Conservation (phyloP, 2,113 vertebrate species). For the Aspidoscelis tigris region DNA sequence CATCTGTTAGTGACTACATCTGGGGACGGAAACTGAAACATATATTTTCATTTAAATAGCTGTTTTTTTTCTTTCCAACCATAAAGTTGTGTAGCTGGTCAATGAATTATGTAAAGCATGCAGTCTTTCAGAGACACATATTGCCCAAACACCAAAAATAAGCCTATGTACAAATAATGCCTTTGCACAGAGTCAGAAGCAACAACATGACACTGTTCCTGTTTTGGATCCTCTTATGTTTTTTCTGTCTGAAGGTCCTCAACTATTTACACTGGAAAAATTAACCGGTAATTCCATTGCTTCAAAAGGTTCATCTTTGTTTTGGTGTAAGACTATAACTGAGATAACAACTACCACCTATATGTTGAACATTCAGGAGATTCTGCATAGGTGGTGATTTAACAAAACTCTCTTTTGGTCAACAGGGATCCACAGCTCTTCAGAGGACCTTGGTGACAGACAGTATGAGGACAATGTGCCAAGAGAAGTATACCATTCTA, state of each 20-base stretch:
- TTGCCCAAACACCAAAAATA: not conserved
- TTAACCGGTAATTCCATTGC: not conserved
- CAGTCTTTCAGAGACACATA: not conserved
- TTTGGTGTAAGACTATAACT: not conserved
- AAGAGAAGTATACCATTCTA: too few species aligned
- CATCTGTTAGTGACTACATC: conserved; percentile 58
- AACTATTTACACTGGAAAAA: not conserved
- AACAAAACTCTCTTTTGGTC: too few species aligned
- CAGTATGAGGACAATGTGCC: too few species aligned
- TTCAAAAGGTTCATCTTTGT: not conserved
- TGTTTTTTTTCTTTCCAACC: not conserved
- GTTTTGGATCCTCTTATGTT: not conserved
- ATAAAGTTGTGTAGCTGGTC: conserved; percentile 11
- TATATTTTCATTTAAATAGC: conserved; percentile 41
- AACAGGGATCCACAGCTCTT: too few species aligned
- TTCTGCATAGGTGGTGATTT: too few species aligned
- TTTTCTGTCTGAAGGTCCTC: not conserved
- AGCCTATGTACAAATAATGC: not conserved
- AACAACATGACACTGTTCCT: not conserved
- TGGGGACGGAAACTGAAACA: conserved; percentile 31
- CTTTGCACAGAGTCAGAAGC: not conserved
- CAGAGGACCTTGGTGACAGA: too few species aligned
- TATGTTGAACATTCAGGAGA: too few species aligned
- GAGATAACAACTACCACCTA: too few species aligned
- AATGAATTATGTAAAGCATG: not conserved